Base-by-base conservation (phyloP, 1,140 invertebrate species). In the Dermatophagoides farinae region DNA sequence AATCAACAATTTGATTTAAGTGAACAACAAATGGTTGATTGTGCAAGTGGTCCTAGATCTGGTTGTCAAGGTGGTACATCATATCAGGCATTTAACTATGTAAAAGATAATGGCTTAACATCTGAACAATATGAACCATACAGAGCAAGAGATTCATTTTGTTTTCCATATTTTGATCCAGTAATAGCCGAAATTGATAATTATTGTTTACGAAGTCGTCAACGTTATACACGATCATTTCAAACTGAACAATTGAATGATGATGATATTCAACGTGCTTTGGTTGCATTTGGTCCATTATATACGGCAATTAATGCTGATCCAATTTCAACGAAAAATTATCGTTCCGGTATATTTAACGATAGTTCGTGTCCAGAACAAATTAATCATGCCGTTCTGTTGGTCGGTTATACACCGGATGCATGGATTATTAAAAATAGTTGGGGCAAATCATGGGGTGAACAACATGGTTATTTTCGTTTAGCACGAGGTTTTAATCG, bases 401-500 rank as follows among this genome's bases (percentile, higher is more conserved):
- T 54, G 52, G 52, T 54, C 18, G 52, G 52, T 22, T 54, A 54
- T 37, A 37, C 52, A 20, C 31, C 31, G 8, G 39, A 54, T 41
- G 39, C 31, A 10, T 54, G 52, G 52, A 54, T 54, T 22, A 54
- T 54, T 41, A 54, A 54, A 22, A 54, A 54, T 22, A 54, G 52
- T 41, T 54, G 52, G 52, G 52, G 85, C 8, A 49, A 53, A 16
- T 57, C 57, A 5, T 77, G 74, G 74, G 75, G 75, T 51, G 62
- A 67, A 55, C 23, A 68, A 18, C n/a, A n/a, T n/a, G 75, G 75
- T 5, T 77, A 74, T 65, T 67, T 76, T 41, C 63, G 67, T 51
- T 74, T 77, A 67, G 60, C 67, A 0, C 12, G 54, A 10, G 54
- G 38, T 14, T 12, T 9, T 1, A 92, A 93, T 71, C 78, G 83